These are phyloP conservation scores for Crotalus helleri DNA, from an alignment of 2,113 vertebrate genomes.

Conservation along the genomic window DNA sequence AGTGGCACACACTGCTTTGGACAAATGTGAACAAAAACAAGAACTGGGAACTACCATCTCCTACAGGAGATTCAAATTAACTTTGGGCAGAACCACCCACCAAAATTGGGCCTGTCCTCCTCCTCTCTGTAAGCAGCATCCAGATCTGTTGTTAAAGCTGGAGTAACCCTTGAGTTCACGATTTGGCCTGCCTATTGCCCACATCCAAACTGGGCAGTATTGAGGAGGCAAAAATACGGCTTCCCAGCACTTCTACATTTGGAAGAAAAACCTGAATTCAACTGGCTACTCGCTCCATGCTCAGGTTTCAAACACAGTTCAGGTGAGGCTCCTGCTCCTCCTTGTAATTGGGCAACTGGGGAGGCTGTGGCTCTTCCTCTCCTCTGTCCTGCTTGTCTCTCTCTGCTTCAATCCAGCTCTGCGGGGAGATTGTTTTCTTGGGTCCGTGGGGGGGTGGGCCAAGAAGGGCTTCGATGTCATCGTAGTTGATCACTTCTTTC, in stretches of 20 bases:
- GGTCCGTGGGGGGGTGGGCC: constrained; percentile 86
- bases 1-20: not conserved
- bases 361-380: constrained; percentile 78
- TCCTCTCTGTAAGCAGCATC: not conserved
- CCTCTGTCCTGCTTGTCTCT: constrained; percentile 82
- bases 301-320: constrained; percentile 58
- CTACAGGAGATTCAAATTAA: not conserved
- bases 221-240: not conserved
- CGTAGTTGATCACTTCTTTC: constrained; percentile 92
- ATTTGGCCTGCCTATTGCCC: not conserved
- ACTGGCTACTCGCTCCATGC: accelerated
- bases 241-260: not conserved
- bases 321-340: constrained; percentile 67
- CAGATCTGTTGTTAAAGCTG: not conserved
- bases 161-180: too few relatives aligned
- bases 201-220: not conserved
- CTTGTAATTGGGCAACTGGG: constrained; percentile 46
- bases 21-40: not conserved
- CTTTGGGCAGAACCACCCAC: not conserved
- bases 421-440: constrained; percentile 91
- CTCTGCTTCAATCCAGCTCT: constrained; percentile 90
- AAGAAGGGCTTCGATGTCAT: constrained; percentile 90
- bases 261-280: not conserved
- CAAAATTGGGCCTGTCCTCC: not conserved
- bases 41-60: not conserved